A percentile compares a stretch with the other conserved stretches of the same genome.
These are phyloP conservation scores for Brachionichthys hirsutus DNA, from an alignment of 2,113 vertebrate genomes.

Conservation along the genomic window DNA sequence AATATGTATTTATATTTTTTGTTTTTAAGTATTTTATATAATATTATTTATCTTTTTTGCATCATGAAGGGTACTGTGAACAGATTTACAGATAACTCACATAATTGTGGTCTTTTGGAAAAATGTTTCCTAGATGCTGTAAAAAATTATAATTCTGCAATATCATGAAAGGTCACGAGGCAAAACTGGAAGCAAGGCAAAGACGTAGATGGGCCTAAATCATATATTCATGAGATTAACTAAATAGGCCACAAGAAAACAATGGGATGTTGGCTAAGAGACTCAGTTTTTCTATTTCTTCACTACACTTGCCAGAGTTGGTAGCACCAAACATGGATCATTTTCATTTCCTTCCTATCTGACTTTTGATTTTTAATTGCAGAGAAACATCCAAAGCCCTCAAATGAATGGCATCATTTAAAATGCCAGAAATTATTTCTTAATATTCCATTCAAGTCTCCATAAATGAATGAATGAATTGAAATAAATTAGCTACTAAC, in stretches of 20 bases:
- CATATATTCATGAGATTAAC: constrained; percentile 42
- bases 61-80: too few species aligned
- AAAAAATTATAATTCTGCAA: too few species aligned
- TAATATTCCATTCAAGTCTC: constrained; percentile 69
- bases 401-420: constrained; percentile 51
- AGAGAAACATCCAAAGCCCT: constrained; percentile 35
- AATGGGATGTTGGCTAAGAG: constrained; percentile 36
- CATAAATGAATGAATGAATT: constrained; percentile 74
- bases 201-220: too few species aligned
- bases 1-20: too few species aligned
- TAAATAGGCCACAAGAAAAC: constrained; percentile 68
- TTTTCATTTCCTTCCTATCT: constrained; percentile 52
- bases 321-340: constrained; percentile 36
- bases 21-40: too few species aligned
- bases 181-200: too few species aligned
- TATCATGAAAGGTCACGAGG: too few species aligned
- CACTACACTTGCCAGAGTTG: constrained; percentile 59
- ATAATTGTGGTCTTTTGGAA: too few species aligned
- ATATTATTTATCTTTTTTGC: too few species aligned
- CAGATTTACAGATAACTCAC: too few species aligned
- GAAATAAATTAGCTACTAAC: constrained; percentile 72
- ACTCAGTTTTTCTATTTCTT: constrained; percentile 42
- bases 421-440: constrained; percentile 49
- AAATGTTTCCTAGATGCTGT: too few species aligned
- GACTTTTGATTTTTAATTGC: constrained; percentile 19